Evolutionary conservation across 2,797 vertebrate genomes (phyloP).

Genomic region (Poecilia wingei): DNA sequence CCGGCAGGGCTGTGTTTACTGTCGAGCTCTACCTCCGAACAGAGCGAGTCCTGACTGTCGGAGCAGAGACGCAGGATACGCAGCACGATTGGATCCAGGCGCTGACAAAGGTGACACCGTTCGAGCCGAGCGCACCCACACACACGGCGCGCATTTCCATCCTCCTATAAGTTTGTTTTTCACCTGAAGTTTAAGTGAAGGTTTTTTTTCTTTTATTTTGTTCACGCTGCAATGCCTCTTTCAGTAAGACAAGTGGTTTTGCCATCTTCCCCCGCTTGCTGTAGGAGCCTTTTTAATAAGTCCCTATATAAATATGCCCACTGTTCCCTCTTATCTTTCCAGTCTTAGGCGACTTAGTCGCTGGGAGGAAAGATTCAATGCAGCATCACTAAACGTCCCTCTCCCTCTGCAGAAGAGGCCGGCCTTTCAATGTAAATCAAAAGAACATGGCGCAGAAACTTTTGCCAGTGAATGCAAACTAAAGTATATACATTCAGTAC

Average conservation of each 20-base stretch:
- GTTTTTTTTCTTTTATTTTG: not conserved
- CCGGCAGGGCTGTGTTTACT: conserved; percentile 86
- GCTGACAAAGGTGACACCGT: conserved; percentile 88
- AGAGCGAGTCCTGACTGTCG: conserved; percentile 88
- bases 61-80: conserved; percentile 86
- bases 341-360: conserved; percentile 47
- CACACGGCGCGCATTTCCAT: conserved; percentile 16
- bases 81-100: conserved; percentile 91
- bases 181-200: conserved; percentile 29
- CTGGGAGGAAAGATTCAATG: conserved; percentile 47
- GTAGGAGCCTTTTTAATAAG: conserved; percentile 50
- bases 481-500: conserved; percentile 6
- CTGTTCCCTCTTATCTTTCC: conserved; percentile 47
- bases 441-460: conserved; percentile 12
- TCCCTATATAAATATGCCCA: conserved; percentile 43
- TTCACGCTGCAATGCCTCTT: conserved; percentile 10
- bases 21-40: conserved; percentile 93
- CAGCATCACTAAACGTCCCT: conserved; percentile 53
- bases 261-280: conserved; percentile 30
- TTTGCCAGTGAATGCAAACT: conserved; percentile 8
- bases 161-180: conserved; percentile 36
- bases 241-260: conserved; percentile 35
- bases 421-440: conserved; percentile 41
- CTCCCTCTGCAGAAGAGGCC: conserved; percentile 47
- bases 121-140: conserved; percentile 30